Evolutionary conservation across 1,140 invertebrate species (phyloP).

Genomic region (Diplogasteroides magnus): DNA sequence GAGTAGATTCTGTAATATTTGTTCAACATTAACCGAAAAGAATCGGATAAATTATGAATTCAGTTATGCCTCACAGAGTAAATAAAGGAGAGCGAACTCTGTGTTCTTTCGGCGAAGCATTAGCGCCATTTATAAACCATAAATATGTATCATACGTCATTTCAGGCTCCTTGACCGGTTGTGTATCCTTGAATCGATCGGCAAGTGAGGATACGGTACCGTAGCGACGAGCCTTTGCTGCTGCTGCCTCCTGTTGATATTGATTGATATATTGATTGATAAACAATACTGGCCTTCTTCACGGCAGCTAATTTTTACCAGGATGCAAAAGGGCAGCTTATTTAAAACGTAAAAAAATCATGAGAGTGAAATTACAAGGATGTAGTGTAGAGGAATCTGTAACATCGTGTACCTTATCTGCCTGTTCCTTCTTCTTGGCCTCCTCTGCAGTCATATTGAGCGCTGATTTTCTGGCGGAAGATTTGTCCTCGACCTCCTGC

Average conservation of each 20-base stretch:
- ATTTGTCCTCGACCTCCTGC: constrained; percentile 39
- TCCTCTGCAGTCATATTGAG: constrained; percentile 46
- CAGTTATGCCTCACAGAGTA: not conserved
- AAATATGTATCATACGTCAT: constrained; percentile 1
- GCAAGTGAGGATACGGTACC: constrained; percentile 44
- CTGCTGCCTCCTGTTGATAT: constrained; percentile 37
- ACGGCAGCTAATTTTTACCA: not conserved
- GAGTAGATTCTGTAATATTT: constrained; percentile 5
- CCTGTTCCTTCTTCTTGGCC: constrained; percentile 37
- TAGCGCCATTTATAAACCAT: not conserved
- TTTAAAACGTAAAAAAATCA: not conserved
- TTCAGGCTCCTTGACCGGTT: constrained; percentile 10
- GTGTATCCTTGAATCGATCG: constrained; percentile 34
- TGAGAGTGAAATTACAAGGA: not conserved
- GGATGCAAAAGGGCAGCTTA: constrained; percentile 1
- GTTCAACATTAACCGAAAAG: constrained; percentile 1
- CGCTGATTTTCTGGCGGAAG: constrained; percentile 38
- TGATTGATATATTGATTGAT: too few relatives aligned
- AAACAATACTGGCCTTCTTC: too few relatives aligned
- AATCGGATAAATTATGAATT: not conserved
- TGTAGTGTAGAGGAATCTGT: too few relatives aligned
- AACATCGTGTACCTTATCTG: constrained; percentile 13
- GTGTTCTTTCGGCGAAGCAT: constrained; percentile 2
- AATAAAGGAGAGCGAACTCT: not conserved
- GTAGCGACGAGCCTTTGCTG: constrained; percentile 25